These are phyloP conservation scores for Sycophila sp. DNA, from an alignment of 1,140 invertebrate species.

Conservation along the genomic window DNA sequence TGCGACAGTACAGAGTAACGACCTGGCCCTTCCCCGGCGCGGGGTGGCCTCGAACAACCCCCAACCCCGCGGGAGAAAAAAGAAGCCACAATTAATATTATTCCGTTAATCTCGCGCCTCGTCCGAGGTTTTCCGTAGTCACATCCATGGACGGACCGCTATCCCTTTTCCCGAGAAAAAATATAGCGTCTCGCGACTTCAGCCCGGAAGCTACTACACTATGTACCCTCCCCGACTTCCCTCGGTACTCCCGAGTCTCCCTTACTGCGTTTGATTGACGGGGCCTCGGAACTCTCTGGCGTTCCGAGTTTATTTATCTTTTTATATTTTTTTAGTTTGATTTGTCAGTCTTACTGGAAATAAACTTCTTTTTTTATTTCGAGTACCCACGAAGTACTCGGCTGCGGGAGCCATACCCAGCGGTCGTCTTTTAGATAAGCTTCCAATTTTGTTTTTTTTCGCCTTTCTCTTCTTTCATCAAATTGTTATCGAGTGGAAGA, in stretches of 20 bases:
- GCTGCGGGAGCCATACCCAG: neutral
- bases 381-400: neutral
- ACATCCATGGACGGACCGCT: constrained; percentile 39
- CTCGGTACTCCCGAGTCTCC: neutral
- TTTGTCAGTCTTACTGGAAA: constrained; percentile 50
- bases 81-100: constrained; percentile 2
- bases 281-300: constrained; percentile 7
- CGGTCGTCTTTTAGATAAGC: neutral
- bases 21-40: too few relatives aligned
- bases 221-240: too few relatives aligned
- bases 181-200: neutral
- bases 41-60: too few relatives aligned
- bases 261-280: constrained; percentile 32
- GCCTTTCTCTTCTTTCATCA: neutral
- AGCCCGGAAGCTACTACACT: too few relatives aligned
- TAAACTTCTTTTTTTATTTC: constrained; percentile 11
- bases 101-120: neutral
- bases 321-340: constrained; percentile 41
- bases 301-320: constrained; percentile 8
- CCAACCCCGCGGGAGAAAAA: constrained; percentile 21
- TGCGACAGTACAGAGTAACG: constrained; percentile 22
- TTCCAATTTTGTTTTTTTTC: too few relatives aligned
- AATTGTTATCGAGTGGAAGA: neutral
- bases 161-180: constrained; percentile 19
- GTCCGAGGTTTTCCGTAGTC: constrained; percentile 15